Conservation (phyloP, 2,113 vertebrate genomes). For the Motacilla tschutschensis region DNA sequence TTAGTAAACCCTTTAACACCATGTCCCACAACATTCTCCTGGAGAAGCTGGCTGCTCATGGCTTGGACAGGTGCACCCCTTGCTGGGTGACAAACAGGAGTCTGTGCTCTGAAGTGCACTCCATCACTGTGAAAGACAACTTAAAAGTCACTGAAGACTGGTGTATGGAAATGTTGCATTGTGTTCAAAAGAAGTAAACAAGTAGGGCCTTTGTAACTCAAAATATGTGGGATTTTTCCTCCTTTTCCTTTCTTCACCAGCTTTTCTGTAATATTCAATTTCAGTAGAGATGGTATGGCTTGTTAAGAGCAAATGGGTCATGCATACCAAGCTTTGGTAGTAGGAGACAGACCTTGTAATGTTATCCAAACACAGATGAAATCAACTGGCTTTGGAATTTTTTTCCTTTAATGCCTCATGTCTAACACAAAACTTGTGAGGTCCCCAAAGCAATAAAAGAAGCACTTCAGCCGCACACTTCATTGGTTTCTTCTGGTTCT, state of each 20-base stretch:
- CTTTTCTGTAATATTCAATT: background rate
- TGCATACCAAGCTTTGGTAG: background rate
- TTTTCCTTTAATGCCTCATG: background rate
- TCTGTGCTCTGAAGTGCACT: fast-evolving
- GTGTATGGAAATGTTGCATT: background rate
- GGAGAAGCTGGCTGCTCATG: background rate
- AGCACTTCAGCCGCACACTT: background rate
- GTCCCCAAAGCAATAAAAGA: background rate
- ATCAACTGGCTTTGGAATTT: background rate
- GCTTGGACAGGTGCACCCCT: background rate
- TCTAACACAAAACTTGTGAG: background rate
- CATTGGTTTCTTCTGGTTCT: background rate
- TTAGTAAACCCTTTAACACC: background rate
- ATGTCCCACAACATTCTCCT: background rate
- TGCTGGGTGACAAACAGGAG: fast-evolving
- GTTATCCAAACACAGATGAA: background rate
- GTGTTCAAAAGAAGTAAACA: background rate
- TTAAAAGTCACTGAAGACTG: background rate
- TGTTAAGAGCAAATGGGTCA: background rate
- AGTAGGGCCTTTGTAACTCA: background rate
- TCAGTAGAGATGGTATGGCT: background rate
- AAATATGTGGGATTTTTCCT: background rate
- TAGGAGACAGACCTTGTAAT: background rate
- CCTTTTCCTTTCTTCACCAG: background rate
- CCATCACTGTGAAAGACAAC: background rate